Evolutionary conservation across 2,113 vertebrate species (phyloP).

Genomic region (Bagarius yarrelli): DNA sequence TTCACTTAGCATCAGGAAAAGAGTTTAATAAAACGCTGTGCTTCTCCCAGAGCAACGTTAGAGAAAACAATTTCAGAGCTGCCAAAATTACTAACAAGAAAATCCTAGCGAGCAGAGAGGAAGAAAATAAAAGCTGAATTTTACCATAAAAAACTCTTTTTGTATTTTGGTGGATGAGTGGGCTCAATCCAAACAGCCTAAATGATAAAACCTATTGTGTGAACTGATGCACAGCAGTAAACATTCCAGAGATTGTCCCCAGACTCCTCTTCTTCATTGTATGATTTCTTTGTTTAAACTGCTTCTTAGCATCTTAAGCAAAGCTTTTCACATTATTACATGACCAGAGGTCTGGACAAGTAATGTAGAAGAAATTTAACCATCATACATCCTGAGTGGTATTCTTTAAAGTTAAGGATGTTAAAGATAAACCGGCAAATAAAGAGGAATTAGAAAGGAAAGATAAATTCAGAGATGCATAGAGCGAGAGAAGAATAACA

Average conservation of each 20-base stretch:
- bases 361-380: background rate
- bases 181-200: background rate
- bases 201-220: slow-evolving; percentile 22
- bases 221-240: background rate
- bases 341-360: background rate
- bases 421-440: background rate
- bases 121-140: background rate
- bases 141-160: background rate
- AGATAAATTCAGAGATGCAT: background rate
- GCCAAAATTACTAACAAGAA: slow-evolving; percentile 27
- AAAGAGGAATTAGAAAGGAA: background rate
- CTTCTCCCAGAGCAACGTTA: slow-evolving; percentile 14
- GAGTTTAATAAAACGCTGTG: slow-evolving; percentile 8
- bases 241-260: background rate
- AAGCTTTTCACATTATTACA: background rate
- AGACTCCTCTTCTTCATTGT: background rate
- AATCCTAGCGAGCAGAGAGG: background rate
- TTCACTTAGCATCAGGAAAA: slow-evolving; percentile 3
- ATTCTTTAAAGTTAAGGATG: background rate
- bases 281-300: background rate
- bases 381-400: background rate
- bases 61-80: slow-evolving; percentile 23
- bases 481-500: background rate
- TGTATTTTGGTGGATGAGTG: background rate
- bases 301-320: background rate